A percentile compares a stretch with the other conserved stretches of the same genome.
These are phyloP conservation scores for Erpobdella octoculata DNA, from an alignment of 2,888 invertebrate genomes.

Conservation along the genomic window DNA sequence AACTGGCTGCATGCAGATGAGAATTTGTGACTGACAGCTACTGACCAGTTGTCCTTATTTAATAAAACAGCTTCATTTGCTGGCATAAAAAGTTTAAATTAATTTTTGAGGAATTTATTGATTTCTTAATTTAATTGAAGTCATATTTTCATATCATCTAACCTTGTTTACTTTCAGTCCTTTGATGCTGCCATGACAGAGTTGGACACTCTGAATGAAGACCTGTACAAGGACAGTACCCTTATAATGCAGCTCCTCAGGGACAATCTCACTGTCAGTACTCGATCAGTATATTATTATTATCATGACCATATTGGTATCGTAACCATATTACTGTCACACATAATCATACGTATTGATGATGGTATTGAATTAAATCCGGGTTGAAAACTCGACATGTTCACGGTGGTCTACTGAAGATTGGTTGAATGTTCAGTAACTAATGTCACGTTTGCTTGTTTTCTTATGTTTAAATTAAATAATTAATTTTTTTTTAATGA, in stretches of 20 bases:
- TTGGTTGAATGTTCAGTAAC: neutral
- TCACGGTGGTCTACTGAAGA: neutral
- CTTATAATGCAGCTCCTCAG: constrained; percentile 96
- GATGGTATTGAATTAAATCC: neutral
- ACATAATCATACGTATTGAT: neutral
- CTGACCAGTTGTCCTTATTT: too few species aligned
- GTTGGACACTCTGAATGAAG: constrained; percentile 97
- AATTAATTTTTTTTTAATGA: neutral
- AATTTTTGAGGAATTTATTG: too few species aligned
- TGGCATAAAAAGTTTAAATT: too few species aligned
- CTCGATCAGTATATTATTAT: neutral
- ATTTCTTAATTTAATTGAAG: too few species aligned
- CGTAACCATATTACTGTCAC: neutral
- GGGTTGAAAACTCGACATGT: neutral
- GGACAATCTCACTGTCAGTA: constrained; percentile 55
- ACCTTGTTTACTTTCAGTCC: constrained; percentile 74
- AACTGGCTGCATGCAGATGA: too few species aligned
- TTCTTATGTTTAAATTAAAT: neutral
- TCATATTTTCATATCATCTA: too few species aligned
- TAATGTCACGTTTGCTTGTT: neutral
- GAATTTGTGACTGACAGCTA: too few species aligned
- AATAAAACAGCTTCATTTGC: too few species aligned
- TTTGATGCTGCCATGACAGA: constrained; percentile 99
- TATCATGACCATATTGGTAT: neutral
- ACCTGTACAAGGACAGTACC: constrained; percentile 99